These are phyloP conservation scores for Papilio demoleus DNA, from an alignment of 2,888 invertebrate species.

Conservation along the genomic window DNA sequence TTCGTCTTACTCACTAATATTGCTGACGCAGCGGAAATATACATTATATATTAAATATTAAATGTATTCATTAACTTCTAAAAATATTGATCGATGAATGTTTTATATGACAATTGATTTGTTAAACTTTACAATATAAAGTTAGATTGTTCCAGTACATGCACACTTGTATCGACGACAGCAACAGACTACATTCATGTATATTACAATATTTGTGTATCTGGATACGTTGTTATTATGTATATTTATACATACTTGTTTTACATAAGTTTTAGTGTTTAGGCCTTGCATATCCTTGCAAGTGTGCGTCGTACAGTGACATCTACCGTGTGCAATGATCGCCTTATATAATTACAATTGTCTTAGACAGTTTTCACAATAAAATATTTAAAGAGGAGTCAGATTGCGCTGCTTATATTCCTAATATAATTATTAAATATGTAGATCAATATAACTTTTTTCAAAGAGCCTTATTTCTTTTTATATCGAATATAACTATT, in stretches of 20 bases:
- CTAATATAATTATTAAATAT: constrained; percentile 10
- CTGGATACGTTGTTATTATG: not conserved
- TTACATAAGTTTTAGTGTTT: not conserved
- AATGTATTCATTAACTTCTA: constrained; percentile 35
- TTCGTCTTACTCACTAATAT: constrained; percentile 64
- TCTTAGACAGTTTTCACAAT: constrained; percentile 12
- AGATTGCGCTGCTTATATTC: not conserved
- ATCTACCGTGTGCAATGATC: not conserved
- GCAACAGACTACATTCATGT: not conserved
- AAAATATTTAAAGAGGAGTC: not conserved
- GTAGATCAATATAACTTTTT: constrained; percentile 17
- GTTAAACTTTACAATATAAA: not conserved
- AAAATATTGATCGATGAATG: constrained; percentile 47
- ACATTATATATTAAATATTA: not conserved
- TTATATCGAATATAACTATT: constrained; percentile 43
- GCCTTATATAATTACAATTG: constrained; percentile 2
- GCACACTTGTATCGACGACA: not conserved
- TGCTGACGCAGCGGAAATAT: constrained; percentile 55
- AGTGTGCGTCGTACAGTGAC: not conserved
- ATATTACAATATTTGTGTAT: not conserved
- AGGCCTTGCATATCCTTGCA: not conserved
- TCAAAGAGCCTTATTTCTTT: constrained; percentile 10
- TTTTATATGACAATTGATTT: not conserved
- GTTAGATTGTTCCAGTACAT: not conserved
- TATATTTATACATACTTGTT: not conserved